Evolutionary conservation across 2,888 invertebrate genomes (phyloP).

Genomic region (Magallana nippona): DNA sequence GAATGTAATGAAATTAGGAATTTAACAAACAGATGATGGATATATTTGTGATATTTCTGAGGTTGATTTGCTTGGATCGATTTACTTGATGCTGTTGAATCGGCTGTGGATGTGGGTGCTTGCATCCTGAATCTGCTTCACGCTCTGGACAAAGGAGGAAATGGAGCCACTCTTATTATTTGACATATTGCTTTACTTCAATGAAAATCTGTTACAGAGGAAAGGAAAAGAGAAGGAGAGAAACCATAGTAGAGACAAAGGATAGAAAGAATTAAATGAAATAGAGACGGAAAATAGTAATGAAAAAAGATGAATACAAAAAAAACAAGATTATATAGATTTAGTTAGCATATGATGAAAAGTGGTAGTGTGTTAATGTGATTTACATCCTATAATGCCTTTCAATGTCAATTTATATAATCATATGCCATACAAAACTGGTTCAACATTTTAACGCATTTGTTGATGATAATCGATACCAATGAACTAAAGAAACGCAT

Average conservation of each 20-base stretch:
- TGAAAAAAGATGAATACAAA: no score
- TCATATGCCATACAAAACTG: no score
- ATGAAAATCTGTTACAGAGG: background rate
- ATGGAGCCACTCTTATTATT: conserved; percentile 1
- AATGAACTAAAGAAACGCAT: no score
- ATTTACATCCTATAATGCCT: no score
- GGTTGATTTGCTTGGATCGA: background rate
- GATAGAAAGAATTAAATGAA: background rate
- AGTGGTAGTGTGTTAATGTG: no score
- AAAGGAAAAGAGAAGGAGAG: background rate
- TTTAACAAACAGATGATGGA: background rate
- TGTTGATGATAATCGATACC: no score
- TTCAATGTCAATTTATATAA: no score
- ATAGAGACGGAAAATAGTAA: no score
- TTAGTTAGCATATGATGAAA: no score
- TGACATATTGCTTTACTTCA: conserved; percentile 3
- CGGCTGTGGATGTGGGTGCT: background rate
- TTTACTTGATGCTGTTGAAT: conserved; percentile 1
- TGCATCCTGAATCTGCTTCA: background rate
- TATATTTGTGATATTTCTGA: background rate
- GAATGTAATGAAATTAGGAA: background rate
- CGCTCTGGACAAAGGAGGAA: background rate
- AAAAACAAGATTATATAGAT: no score
- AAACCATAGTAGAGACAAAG: background rate
- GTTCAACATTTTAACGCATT: no score